These are phyloP conservation scores for Natrix natrix DNA, from an alignment of 2,797 vertebrate species.

Conservation along the genomic window DNA sequence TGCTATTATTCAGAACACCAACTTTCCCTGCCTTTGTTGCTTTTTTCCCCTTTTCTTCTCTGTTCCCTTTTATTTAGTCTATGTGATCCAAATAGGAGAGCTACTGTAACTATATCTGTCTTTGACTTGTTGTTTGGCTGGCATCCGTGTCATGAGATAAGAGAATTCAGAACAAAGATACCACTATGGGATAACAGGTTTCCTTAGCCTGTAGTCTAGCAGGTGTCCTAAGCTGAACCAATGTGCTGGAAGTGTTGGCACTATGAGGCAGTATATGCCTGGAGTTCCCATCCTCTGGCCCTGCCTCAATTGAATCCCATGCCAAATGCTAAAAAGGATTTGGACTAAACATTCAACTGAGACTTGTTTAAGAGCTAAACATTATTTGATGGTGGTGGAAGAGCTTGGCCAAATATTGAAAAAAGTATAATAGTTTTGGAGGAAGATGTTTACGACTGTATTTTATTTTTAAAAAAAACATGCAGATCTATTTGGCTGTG, in stretches of 20 bases:
- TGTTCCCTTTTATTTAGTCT: background rate
- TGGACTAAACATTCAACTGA: conserved; percentile 26
- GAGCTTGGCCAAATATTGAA: background rate
- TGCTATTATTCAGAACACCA: too few species aligned
- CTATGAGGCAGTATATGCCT: conserved; percentile 64
- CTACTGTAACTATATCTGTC: background rate
- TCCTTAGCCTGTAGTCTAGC: conserved; percentile 45
- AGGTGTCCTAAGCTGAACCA: conserved; percentile 64
- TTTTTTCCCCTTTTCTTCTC: background rate
- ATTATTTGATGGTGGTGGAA: background rate
- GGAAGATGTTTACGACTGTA: background rate
- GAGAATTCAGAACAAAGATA: conserved; percentile 30
- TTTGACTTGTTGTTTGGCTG: background rate
- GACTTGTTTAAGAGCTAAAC: background rate
- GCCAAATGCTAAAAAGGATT: conserved; percentile 54
- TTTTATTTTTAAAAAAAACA: background rate
- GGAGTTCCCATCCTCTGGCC: conserved; percentile 64
- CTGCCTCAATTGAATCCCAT: conserved; percentile 40
- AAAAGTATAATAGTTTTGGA: background rate
- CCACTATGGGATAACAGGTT: background rate
- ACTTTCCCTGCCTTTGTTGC: background rate
- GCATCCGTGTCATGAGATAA: conserved; percentile 30
- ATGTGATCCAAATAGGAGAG: background rate
- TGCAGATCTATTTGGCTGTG: background rate
- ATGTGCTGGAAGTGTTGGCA: conserved; percentile 11